Conservation (phyloP, 2,888 invertebrate genomes). For the Synanthedon myopaeformis region DNA sequence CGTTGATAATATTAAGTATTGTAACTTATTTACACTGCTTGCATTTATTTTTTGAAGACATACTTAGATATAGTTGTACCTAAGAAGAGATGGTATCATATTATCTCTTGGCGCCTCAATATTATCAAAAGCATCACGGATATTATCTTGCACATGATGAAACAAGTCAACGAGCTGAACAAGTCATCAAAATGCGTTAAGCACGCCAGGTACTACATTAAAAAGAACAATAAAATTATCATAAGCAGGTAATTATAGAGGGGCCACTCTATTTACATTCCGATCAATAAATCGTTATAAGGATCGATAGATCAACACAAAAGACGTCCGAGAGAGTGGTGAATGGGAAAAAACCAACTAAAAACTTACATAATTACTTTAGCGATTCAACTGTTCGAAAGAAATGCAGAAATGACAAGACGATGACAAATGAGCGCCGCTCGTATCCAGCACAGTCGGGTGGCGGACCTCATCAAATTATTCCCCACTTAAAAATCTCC, state of each 20-base stretch:
- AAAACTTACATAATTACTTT: constrained; percentile 66
- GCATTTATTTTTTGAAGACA: too few relatives aligned
- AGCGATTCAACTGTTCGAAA: constrained; percentile 63
- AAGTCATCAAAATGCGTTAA: neutral
- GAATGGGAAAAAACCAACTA: constrained; percentile 48
- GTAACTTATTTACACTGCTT: too few relatives aligned
- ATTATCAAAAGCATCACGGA: neutral
- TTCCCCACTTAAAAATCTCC: constrained; percentile 68
- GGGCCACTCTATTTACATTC: neutral
- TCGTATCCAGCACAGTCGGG: constrained; percentile 63
- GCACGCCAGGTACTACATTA: neutral
- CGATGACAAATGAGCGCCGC: constrained; percentile 69
- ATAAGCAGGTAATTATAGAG: neutral
- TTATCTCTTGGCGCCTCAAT: too few relatives aligned
- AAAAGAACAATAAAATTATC: neutral
- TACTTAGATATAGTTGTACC: too few relatives aligned
- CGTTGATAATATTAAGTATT: too few relatives aligned
- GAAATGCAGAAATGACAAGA: constrained; percentile 71
- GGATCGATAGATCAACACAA: constrained; percentile 23
- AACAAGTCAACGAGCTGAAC: neutral
- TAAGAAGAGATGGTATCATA: too few relatives aligned
- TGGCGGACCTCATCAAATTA: constrained; percentile 71
- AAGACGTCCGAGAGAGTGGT: constrained; percentile 20
- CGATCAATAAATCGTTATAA: constrained; percentile 12
- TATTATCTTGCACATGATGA: neutral